A percentile compares a stretch with the other conserved stretches of the same genome.
These are phyloP conservation scores for Dendrocincla fuliginosa DNA, from an alignment of 2,797 vertebrate genomes.

Conservation along the genomic window DNA sequence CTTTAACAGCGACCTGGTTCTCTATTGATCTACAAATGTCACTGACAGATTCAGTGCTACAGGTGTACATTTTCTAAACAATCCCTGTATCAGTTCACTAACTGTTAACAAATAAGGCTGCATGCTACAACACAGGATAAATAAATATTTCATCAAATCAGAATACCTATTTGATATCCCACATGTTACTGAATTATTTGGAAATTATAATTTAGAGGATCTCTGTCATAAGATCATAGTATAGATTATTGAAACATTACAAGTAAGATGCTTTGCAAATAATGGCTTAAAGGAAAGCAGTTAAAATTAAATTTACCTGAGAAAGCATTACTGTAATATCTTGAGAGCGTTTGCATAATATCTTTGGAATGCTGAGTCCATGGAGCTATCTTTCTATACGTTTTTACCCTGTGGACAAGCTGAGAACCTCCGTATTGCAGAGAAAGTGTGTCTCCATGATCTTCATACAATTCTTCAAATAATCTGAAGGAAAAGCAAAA, in stretches of 20 bases:
- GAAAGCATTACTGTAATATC: conserved; percentile 97
- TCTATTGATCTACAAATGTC: background rate
- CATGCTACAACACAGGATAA: background rate
- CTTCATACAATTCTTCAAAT: conserved; percentile 98
- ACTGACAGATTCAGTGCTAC: background rate
- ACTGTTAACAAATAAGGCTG: background rate
- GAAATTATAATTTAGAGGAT: background rate
- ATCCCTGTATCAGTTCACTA: background rate
- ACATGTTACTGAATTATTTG: background rate
- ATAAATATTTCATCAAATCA: background rate
- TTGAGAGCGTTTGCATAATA: conserved; percentile 97
- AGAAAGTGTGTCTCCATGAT: conserved; percentile 96
- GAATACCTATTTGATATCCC: background rate
- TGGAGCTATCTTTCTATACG: conserved; percentile 96
- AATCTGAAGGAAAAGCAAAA: conserved; percentile 77
- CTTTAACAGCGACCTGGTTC: background rate
- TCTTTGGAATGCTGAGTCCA: conserved; percentile 99
- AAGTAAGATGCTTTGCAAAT: background rate
- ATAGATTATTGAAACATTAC: background rate
- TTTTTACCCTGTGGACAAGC: conserved; percentile 97
- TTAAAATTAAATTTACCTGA: conserved; percentile 82
- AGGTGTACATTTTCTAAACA: background rate
- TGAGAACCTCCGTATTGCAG: conserved; percentile 98
- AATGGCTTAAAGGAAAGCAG: background rate
- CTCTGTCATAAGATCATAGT: background rate